Evolutionary conservation across 1,140 invertebrate genomes (phyloP).

Genomic region (Conus betulinus): DNA sequence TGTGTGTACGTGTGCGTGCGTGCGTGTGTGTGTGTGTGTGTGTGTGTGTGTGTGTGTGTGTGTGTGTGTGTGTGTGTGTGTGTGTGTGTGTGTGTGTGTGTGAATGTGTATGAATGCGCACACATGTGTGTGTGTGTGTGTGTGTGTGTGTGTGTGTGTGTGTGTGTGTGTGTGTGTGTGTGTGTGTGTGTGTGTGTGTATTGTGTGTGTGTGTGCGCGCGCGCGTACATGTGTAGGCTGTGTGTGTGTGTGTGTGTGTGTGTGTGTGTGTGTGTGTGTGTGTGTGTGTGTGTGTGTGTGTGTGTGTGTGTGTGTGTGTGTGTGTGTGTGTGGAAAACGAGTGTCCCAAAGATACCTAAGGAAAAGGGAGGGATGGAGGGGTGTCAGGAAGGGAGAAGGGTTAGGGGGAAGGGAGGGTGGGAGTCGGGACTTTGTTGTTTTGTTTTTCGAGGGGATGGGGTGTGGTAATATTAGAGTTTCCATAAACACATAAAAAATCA

Average conservation of each 20-base stretch:
- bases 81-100: not conserved
- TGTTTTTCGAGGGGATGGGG: no score
- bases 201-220: not conserved
- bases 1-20: not conserved
- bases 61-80: not conserved
- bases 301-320: slow-evolving; percentile 12
- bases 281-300: not conserved
- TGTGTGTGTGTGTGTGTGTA: slow-evolving; percentile 14
- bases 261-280: not conserved
- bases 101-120: not conserved
- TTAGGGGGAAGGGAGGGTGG: no score
- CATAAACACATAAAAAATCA: no score
- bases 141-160: not conserved
- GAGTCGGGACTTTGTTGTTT: no score
- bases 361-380: no score
- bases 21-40: not conserved
- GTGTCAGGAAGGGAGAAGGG: no score
- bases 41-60: not conserved
- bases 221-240: no score
- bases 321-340: not conserved
- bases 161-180: slow-evolving; percentile 3
- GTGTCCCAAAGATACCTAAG: no score
- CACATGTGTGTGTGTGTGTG: not conserved
- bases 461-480: no score
- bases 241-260: not conserved